Conservation (phyloP, 2,113 vertebrate species). For the Thinocorus orbignyianus region DNA sequence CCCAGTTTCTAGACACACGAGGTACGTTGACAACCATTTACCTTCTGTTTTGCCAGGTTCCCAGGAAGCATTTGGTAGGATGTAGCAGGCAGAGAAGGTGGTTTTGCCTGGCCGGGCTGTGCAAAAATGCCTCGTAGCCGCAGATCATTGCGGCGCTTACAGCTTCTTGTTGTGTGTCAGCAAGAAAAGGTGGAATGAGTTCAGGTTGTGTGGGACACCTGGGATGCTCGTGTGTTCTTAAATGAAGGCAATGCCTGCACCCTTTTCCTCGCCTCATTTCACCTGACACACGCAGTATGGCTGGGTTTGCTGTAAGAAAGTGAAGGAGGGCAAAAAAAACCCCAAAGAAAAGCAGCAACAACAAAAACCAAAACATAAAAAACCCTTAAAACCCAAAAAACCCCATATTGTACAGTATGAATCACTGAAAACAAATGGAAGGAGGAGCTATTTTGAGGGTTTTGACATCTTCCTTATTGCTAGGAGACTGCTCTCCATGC, state of each 20-base stretch:
- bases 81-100: not conserved
- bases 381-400: no score
- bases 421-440: not conserved
- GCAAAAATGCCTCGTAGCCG: not conserved
- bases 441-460: conserved; percentile 29
- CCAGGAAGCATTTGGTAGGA: fast-evolving
- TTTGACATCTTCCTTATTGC: conserved; percentile 18
- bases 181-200: not conserved
- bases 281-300: fast-evolving
- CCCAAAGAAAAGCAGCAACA: no score
- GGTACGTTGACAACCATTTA: not conserved
- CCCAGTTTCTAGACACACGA: not conserved
- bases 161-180: not conserved
- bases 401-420: not conserved
- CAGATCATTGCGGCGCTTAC: not conserved
- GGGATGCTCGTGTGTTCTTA: not conserved
- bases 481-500: not conserved
- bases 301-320: not conserved
- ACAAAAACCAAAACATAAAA: no score
- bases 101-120: not conserved
- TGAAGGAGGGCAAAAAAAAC: fast-evolving
- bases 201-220: not conserved
- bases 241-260: fast-evolving
- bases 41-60: not conserved
- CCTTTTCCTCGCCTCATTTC: not conserved